phyloP scores from a whole-genome alignment of 2,113 vertebrate species.

The Nothocercus nigrocapillus region DNA sequence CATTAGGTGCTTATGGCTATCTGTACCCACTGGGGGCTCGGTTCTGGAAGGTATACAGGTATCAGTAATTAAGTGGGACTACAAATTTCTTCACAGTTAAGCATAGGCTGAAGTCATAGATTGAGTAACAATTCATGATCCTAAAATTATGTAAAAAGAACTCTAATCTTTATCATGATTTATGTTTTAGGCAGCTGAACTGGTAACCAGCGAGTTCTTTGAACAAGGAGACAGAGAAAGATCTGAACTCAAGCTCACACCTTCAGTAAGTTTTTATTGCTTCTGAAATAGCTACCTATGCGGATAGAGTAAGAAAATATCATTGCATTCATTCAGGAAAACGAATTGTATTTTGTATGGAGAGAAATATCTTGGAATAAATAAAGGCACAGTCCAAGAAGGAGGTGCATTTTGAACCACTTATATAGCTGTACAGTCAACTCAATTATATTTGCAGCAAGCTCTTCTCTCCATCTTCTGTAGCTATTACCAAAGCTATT shows the following conservation, averaged over 20 bases:
- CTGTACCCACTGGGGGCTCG: neutral
- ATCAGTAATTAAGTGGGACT: neutral
- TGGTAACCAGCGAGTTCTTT: conserved; percentile 98
- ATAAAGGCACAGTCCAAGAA: neutral
- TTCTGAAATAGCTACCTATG: conserved; percentile 22
- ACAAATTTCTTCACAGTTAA: neutral
- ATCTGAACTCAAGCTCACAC: conserved; percentile 95
- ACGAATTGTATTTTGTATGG: neutral
- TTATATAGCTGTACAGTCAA: neutral
- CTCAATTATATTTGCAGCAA: neutral
- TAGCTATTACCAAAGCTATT: neutral
- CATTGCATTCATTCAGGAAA: neutral
- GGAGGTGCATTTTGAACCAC: neutral
- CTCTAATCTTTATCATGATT: neutral
- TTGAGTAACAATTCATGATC: neutral
- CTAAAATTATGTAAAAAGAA: neutral
- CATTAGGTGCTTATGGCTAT: neutral
- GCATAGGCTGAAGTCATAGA: neutral
- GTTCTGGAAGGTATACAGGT: neutral
- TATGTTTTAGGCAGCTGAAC: conserved; percentile 91
- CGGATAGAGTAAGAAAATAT: neutral
- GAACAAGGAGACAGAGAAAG: conserved; percentile 98
- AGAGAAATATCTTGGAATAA: neutral
- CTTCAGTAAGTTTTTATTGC: conserved; percentile 86
- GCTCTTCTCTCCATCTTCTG: neutral